Evolutionary conservation across 2,113 vertebrate species (phyloP).

Genomic region (Amphilophus citrinellus): DNA sequence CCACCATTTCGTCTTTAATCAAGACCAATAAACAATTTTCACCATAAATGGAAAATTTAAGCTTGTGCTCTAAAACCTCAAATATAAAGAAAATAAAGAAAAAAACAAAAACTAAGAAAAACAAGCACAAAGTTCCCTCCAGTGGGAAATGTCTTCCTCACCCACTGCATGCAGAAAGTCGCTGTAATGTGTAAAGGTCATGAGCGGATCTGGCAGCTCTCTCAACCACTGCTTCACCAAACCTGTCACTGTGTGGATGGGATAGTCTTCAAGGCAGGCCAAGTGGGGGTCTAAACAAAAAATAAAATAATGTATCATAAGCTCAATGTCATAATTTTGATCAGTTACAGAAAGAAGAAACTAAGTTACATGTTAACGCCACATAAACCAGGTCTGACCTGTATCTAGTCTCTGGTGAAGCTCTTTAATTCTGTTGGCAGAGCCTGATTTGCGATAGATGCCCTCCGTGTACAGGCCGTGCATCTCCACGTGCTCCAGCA

Average conservation of each 20-base stretch:
- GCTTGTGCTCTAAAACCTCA: background rate
- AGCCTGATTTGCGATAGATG: constrained; percentile 97
- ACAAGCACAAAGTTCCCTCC: background rate
- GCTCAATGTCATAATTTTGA: background rate
- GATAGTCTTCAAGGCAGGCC: constrained; percentile 91
- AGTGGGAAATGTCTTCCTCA: constrained; percentile 72
- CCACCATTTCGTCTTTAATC: background rate
- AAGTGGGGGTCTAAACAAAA: constrained; percentile 82
- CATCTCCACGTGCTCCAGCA: constrained; percentile 97
- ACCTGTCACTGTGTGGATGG: constrained; percentile 94
- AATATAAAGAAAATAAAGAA: too few relatives aligned
- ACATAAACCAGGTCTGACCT: constrained; percentile 74
- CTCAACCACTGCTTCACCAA: constrained; percentile 97
- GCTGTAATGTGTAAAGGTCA: constrained; percentile 93
- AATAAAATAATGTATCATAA: background rate
- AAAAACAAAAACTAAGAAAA: background rate
- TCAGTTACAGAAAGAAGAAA: background rate
- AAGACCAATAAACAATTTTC: background rate
- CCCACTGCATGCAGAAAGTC: constrained; percentile 95
- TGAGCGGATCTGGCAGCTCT: constrained; percentile 94
- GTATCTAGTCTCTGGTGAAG: constrained; percentile 90
- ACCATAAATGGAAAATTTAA: background rate
- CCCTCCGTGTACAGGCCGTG: constrained; percentile 96
- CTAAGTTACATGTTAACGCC: accelerated
- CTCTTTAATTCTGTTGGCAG: constrained; percentile 94